Percentiles rank a stretch among this genome's conserved stretches.
Evolutionary conservation across 2,797 vertebrate genomes (phyloP).

Genomic region (Odontamblyopus rebecca): DNA sequence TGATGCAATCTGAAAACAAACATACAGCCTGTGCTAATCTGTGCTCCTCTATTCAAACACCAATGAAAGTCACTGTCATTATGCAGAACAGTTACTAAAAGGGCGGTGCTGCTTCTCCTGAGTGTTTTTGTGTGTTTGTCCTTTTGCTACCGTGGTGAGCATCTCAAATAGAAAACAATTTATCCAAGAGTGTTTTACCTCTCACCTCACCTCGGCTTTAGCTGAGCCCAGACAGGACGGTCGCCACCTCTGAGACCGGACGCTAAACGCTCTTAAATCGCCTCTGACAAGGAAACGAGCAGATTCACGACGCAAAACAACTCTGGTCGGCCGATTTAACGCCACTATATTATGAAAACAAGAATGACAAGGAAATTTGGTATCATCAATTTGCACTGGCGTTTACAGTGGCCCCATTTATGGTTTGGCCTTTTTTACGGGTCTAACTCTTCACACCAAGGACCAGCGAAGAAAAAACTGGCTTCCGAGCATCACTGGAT

Average conservation of each 20-base stretch:
- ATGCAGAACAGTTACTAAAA: slow-evolving; percentile 6
- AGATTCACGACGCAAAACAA: slow-evolving; percentile 37
- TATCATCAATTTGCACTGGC: slow-evolving; percentile 16
- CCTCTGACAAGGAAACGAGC: slow-evolving; percentile 32
- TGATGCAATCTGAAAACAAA: background rate
- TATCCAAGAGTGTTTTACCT: slow-evolving; percentile 16
- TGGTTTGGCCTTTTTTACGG: background rate
- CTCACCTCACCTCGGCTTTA: slow-evolving; percentile 21
- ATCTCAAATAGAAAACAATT: slow-evolving; percentile 22
- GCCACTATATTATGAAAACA: slow-evolving; percentile 23
- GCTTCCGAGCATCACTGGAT: too few species aligned
- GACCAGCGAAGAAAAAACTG: too few species aligned
- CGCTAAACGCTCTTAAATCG: slow-evolving; percentile 18
- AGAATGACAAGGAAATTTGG: slow-evolving; percentile 17
- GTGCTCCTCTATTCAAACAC: background rate
- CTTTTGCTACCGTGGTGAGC: slow-evolving; percentile 9
- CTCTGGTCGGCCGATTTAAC: slow-evolving; percentile 41
- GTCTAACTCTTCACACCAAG: too few species aligned
- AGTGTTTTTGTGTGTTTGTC: background rate
- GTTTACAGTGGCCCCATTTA: slow-evolving; percentile 8
- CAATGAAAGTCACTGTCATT: slow-evolving; percentile 5
- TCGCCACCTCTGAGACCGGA: background rate
- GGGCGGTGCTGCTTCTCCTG: background rate
- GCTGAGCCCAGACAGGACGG: slow-evolving; percentile 6
- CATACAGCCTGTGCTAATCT: background rate